Conservation (phyloP, 2,113 vertebrate species). For the Marmota flaviventris region DNA sequence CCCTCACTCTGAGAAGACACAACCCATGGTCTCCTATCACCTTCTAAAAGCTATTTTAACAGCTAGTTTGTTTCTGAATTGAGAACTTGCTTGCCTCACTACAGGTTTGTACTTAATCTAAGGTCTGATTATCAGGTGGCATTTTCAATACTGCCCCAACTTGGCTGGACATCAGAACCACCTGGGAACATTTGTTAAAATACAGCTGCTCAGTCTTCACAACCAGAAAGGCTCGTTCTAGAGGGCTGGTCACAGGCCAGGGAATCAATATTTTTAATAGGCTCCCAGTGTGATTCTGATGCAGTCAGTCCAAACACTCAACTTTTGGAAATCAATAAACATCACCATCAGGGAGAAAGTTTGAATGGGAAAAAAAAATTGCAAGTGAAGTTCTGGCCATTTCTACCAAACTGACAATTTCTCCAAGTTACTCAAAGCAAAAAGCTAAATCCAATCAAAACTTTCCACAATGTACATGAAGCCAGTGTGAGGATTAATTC, state of each 20-base stretch:
- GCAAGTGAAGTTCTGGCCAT: neutral
- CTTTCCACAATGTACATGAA: neutral
- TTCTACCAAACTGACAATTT: constrained; percentile 40
- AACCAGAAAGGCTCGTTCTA: neutral
- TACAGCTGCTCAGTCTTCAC: neutral
- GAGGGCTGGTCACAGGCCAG: neutral
- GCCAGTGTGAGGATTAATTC: neutral
- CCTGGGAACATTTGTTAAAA: neutral
- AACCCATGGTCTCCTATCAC: neutral
- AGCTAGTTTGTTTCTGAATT: neutral
- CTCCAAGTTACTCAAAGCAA: constrained; percentile 13
- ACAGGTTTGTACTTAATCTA: neutral
- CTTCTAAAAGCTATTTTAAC: neutral
- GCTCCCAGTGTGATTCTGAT: constrained; percentile 48
- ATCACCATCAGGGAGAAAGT: neutral
- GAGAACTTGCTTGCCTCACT: neutral
- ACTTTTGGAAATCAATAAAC: constrained; percentile 50
- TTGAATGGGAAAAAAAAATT: neutral
- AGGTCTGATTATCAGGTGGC: neutral
- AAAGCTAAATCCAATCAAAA: neutral
- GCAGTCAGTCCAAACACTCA: neutral
- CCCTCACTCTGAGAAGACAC: neutral
- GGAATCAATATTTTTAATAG: constrained; percentile 10
- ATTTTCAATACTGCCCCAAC: constrained; percentile 36
- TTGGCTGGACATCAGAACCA: neutral